A percentile compares a stretch with the other conserved stretches of the same genome.
Evolutionary conservation across 2,797 vertebrate species (phyloP).

Genomic region (Rallus crepitans): DNA sequence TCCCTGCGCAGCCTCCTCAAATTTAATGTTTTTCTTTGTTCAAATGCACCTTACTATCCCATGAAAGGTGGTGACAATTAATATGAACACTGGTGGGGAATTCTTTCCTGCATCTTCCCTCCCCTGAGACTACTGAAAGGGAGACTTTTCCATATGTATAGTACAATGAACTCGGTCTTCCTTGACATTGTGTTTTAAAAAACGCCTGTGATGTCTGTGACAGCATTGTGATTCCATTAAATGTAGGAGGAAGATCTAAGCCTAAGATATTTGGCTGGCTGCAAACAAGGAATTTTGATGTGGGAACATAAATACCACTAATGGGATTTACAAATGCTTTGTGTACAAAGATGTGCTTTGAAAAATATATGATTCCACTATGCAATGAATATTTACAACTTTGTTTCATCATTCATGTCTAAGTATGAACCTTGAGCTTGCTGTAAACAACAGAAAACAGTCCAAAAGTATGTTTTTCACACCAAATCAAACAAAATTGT

Average conservation of each 20-base stretch:
- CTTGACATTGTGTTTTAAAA: constrained; percentile 71
- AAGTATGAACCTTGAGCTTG: background rate
- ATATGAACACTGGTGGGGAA: constrained; percentile 16
- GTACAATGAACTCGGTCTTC: constrained; percentile 66
- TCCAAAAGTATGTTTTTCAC: background rate
- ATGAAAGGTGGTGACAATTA: constrained; percentile 62
- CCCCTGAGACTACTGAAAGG: constrained; percentile 54
- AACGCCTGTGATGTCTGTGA: constrained; percentile 72
- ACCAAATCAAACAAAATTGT: background rate
- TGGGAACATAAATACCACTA: constrained; percentile 42
- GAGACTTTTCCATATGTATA: constrained; percentile 72
- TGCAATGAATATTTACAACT: constrained; percentile 35
- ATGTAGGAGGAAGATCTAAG: constrained; percentile 65
- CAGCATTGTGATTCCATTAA: constrained; percentile 54
- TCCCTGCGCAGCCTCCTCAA: background rate
- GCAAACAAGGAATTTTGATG: constrained; percentile 73
- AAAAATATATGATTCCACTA: background rate
- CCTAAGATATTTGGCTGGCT: constrained; percentile 64
- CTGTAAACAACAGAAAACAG: background rate
- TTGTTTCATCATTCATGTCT: background rate
- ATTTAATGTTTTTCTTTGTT: constrained; percentile 2
- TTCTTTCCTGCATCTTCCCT: constrained; percentile 52
- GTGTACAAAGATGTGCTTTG: background rate
- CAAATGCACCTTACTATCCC: constrained; percentile 14
- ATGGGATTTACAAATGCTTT: constrained; percentile 31